These are phyloP conservation scores for Brachyrhaphis roseni DNA, from an alignment of 2,797 vertebrate species.

Conservation along the genomic window DNA sequence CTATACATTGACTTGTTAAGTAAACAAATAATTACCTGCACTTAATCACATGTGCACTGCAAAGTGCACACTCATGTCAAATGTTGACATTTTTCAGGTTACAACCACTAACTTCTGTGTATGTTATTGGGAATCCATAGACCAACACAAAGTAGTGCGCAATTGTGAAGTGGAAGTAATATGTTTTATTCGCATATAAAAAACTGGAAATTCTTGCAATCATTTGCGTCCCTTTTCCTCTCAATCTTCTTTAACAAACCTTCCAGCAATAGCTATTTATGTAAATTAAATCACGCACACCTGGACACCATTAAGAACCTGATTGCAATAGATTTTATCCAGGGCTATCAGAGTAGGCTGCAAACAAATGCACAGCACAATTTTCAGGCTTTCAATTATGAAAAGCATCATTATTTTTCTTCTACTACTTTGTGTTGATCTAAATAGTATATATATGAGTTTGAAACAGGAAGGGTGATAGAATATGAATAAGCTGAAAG, in stretches of 20 bases:
- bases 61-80: not conserved
- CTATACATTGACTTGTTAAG: not conserved
- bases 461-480: not conserved
- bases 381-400: slow-evolving; percentile 1
- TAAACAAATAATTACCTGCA: not conserved
- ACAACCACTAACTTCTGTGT: not conserved
- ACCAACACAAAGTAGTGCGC: not conserved
- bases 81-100: not conserved
- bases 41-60: not conserved
- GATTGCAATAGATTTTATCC: not conserved
- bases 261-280: not conserved
- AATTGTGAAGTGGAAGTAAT: not conserved
- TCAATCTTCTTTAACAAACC: not conserved
- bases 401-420: not conserved
- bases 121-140: not conserved
- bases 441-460: not conserved
- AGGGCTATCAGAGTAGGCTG: not conserved
- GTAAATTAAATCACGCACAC: not conserved
- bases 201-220: not conserved
- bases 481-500: not conserved
- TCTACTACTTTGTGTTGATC: not conserved
- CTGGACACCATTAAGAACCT: not conserved
- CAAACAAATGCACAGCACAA: not conserved
- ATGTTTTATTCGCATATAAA: not conserved
- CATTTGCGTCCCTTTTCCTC: not conserved